A percentile compares a stretch with the other conserved stretches of the same genome.
These are phyloP conservation scores for Watsonalla cultraria DNA, from an alignment of 2,888 invertebrate species.

Conservation along the genomic window DNA sequence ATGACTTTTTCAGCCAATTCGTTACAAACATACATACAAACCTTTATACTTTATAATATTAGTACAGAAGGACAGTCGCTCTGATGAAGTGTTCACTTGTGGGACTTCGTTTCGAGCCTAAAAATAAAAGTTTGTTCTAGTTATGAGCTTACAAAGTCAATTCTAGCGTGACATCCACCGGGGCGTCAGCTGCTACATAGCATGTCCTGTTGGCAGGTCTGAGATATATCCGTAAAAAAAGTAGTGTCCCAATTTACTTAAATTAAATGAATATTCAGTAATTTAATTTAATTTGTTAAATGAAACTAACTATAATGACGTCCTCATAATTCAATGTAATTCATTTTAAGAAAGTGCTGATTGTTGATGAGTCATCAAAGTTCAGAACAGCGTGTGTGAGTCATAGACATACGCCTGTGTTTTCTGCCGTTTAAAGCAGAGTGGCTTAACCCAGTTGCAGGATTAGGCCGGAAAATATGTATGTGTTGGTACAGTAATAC, in stretches of 20 bases:
- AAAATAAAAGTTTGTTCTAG: not conserved
- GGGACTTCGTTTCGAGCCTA: not conserved
- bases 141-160: not conserved
- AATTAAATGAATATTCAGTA: too few relatives aligned
- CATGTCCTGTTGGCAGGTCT: not conserved
- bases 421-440: not conserved
- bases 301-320: not conserved
- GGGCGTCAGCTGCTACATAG: not conserved
- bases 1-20: too few relatives aligned
- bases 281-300: too few relatives aligned
- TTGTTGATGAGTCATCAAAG: not conserved
- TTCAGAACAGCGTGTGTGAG: not conserved
- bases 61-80: too few relatives aligned
- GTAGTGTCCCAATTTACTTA: too few relatives aligned
- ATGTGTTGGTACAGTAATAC: not conserved
- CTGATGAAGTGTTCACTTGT: too few relatives aligned
- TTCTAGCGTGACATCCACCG: not conserved
- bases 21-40: too few relatives aligned
- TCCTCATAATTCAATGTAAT: not conserved
- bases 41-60: too few relatives aligned
- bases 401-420: not conserved
- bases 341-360: not conserved
- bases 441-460: constrained; percentile 1
- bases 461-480: not conserved
- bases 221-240: too few relatives aligned